Evolutionary conservation across 1,140 invertebrate genomes (phyloP).

Genomic region (Idris sp.): DNA sequence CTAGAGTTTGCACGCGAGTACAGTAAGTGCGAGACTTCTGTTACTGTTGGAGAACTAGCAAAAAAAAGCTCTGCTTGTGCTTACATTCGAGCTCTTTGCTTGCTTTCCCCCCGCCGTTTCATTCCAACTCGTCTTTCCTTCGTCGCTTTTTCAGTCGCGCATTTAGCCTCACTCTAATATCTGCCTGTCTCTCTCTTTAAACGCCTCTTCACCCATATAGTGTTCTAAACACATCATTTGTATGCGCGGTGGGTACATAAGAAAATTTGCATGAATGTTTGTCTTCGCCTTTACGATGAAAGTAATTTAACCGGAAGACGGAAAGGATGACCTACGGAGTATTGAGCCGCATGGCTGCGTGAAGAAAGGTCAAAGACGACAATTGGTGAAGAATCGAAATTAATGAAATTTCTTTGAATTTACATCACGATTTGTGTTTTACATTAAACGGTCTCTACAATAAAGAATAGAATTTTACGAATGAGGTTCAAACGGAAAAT

Average conservation of each 20-base stretch:
- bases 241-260: constrained; percentile 68
- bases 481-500: too few species aligned
- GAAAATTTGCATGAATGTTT: constrained; percentile 71
- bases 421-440: constrained; percentile 18
- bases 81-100: constrained; percentile 43
- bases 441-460: constrained; percentile 13
- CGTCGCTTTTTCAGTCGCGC: constrained; percentile 31
- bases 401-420: constrained; percentile 42
- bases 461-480: too few species aligned
- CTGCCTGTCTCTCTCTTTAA: constrained; percentile 15
- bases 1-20: constrained; percentile 51
- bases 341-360: neutral
- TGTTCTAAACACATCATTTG: constrained; percentile 71
- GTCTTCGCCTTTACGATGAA: constrained; percentile 60
- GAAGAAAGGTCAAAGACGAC: constrained; percentile 23
- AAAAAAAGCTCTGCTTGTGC: constrained; percentile 50
- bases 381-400: constrained; percentile 31
- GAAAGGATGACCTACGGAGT: constrained; percentile 39
- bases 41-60: constrained; percentile 44
- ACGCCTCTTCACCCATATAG: constrained; percentile 33
- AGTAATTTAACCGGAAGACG: constrained; percentile 40
- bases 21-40: constrained; percentile 59
- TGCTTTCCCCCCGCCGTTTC: constrained; percentile 14
- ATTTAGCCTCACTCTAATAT: constrained; percentile 21
- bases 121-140: constrained; percentile 39